Evolutionary conservation across 1,140 invertebrate genomes (phyloP).

Genomic region (Oncopeltus fasciatus): DNA sequence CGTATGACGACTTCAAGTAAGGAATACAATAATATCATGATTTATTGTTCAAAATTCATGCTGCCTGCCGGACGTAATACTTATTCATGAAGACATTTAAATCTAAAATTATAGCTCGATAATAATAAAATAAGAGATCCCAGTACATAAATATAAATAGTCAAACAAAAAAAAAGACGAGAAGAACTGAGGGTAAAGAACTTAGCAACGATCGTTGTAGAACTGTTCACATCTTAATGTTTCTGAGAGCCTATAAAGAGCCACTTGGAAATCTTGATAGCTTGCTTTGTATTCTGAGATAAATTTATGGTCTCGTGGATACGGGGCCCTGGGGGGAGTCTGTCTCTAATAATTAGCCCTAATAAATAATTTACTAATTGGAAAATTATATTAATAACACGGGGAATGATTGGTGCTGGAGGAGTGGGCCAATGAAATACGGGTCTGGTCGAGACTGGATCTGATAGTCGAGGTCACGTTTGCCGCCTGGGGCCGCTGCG

Average conservation of each 20-base stretch:
- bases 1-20: too few species aligned
- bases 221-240: conserved; percentile 2
- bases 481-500: too few species aligned
- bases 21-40: too few species aligned
- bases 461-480: background rate
- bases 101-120: background rate
- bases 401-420: background rate
- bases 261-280: background rate
- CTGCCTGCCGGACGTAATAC: background rate
- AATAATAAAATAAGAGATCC: background rate
- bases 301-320: conserved; percentile 1
- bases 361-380: conserved; percentile 9
- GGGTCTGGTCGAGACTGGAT: background rate
- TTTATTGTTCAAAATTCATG: background rate
- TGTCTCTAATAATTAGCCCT: conserved; percentile 1
- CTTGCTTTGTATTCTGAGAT: background rate
- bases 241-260: background rate
- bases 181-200: background rate
- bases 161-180: background rate
- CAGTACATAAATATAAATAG: background rate
- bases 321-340: background rate
- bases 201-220: background rate
- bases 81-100: background rate
- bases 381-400: conserved; percentile 8
- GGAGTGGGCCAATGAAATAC: background rate